These are phyloP conservation scores for Dugesia japonica DNA, from an alignment of 2,888 invertebrate genomes.

Conservation along the genomic window DNA sequence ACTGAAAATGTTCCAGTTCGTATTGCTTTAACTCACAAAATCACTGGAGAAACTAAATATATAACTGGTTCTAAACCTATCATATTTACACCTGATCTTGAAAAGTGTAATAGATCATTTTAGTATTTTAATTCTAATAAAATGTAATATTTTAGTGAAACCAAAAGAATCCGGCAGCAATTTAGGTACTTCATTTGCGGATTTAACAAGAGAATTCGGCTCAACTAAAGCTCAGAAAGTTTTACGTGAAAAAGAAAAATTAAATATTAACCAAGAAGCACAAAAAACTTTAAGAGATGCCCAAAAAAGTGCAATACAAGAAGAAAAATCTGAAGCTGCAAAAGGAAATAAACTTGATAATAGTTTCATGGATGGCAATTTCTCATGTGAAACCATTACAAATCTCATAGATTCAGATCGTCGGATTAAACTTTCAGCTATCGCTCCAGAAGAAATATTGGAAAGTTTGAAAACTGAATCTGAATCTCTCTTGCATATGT, in stretches of 20 bases:
- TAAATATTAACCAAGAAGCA: neutral
- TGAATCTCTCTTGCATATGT: neutral
- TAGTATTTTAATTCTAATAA: too few relatives aligned
- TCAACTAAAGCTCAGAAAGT: neutral
- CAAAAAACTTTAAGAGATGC: neutral
- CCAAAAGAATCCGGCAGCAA: neutral
- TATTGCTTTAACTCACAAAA: neutral
- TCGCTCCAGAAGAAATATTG: neutral
- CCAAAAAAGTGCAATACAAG: neutral
- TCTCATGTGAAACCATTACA: neutral
- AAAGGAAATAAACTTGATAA: constrained; percentile 8
- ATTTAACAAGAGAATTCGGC: neutral
- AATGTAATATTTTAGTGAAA: neutral
- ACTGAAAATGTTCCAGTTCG: neutral
- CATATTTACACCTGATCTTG: neutral
- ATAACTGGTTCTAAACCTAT: neutral
- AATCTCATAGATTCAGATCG: neutral
- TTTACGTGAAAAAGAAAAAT: neutral
- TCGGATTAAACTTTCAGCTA: neutral
- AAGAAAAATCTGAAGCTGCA: neutral
- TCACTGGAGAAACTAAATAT: neutral
- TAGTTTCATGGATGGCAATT: neutral
- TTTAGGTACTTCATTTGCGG: neutral
- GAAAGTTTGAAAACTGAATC: neutral
- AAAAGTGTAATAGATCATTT: too few relatives aligned